phyloP scores from a whole-genome alignment of 1,140 invertebrate genomes.

The Hypsibius dujardini region DNA sequence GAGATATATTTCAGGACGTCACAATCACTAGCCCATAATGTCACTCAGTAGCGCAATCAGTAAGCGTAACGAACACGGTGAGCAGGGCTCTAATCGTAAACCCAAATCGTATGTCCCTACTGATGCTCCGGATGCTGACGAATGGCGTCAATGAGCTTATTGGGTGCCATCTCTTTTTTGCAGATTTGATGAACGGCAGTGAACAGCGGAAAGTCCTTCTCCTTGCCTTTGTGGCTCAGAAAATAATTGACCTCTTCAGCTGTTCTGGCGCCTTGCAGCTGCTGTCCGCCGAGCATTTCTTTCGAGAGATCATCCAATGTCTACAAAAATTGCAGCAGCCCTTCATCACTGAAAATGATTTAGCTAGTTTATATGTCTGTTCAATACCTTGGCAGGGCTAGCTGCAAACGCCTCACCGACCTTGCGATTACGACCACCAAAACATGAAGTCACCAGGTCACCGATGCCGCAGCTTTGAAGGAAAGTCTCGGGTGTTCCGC shows the following conservation, averaged over 20 bases:
- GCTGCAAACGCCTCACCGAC: slow-evolving; percentile 35
- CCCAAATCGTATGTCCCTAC: slow-evolving; percentile 27
- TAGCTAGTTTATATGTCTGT: too few species aligned
- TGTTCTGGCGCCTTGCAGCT: slow-evolving; percentile 87
- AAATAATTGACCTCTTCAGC: slow-evolving; percentile 81
- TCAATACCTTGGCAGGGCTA: neutral
- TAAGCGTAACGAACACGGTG: too few species aligned
- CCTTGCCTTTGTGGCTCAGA: slow-evolving; percentile 64
- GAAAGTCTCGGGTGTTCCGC: slow-evolving; percentile 33
- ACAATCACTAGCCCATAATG: too few species aligned
- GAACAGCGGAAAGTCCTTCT: slow-evolving; percentile 79
- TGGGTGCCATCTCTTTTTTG: slow-evolving; percentile 53
- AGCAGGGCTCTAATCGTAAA: too few species aligned
- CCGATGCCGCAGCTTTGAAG: slow-evolving; percentile 41
- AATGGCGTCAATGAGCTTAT: slow-evolving; percentile 71
- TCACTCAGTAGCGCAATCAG: too few species aligned
- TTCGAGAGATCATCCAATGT: slow-evolving; percentile 71
- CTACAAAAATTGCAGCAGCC: slow-evolving; percentile 29
- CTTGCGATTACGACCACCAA: slow-evolving; percentile 38
- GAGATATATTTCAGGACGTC: too few species aligned
- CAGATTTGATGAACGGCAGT: slow-evolving; percentile 85
- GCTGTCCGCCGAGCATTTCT: slow-evolving; percentile 94
- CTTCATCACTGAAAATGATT: too few species aligned
- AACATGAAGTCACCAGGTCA: slow-evolving; percentile 41
- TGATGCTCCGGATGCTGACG: slow-evolving; percentile 88